Evolutionary conservation across 2,888 invertebrate genomes (phyloP).

Genomic region (Chirona hameri): DNA sequence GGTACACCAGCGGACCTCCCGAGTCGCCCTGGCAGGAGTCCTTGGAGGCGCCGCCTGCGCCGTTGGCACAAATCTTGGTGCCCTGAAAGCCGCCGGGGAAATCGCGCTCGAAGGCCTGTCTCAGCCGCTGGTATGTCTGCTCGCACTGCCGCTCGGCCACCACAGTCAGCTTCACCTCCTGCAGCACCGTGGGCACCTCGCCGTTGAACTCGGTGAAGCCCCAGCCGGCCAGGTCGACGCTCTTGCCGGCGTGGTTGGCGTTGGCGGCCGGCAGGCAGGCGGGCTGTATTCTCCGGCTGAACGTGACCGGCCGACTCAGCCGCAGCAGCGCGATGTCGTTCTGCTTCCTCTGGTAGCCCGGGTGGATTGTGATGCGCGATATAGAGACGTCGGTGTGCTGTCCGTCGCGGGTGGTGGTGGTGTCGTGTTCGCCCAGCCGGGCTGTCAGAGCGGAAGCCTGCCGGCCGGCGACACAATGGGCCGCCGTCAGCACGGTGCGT

Average conservation of each 20-base stretch:
- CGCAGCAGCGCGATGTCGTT: conserved; percentile 80
- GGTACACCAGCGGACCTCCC: neutral
- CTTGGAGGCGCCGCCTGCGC: neutral
- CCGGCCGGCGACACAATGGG: neutral
- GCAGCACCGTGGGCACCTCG: neutral
- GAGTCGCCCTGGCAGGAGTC: neutral
- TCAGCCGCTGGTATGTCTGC: neutral
- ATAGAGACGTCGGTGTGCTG: neutral
- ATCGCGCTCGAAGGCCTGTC: neutral
- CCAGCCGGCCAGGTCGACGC: neutral
- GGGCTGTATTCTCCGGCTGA: conserved; percentile 81
- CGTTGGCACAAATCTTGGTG: neutral
- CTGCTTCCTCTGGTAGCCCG: neutral
- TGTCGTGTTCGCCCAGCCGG: neutral
- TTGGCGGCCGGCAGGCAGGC: conserved; percentile 84
- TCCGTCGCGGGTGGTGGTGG: too few species aligned
- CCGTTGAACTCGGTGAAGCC: neutral
- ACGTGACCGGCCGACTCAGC: conserved; percentile 72
- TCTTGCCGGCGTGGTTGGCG: conserved; percentile 56
- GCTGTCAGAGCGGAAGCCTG: too few species aligned
- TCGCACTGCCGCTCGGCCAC: neutral
- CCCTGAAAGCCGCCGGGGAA: neutral
- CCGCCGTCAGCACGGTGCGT: conserved; percentile 13
- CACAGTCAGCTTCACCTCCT: neutral
- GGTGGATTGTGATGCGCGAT: neutral